Evolutionary conservation across 1,140 invertebrate genomes (phyloP).

Genomic region (Chionoecetes opilio): DNA sequence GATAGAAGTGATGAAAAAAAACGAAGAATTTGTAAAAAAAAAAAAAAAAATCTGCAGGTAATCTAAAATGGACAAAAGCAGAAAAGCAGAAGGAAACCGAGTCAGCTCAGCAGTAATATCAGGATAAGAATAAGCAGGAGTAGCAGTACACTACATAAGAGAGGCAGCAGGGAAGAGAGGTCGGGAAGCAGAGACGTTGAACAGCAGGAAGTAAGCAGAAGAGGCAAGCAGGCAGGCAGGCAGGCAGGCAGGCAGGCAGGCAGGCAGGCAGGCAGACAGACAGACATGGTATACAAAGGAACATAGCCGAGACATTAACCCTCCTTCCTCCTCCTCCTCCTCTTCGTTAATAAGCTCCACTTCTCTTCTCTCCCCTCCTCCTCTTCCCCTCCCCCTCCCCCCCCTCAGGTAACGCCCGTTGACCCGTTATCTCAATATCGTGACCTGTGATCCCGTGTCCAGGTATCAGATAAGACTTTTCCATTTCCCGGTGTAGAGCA

Average conservation of each 20-base stretch:
- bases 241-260: neutral
- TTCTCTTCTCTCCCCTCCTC: neutral
- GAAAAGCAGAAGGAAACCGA: neutral
- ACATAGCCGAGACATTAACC: neutral
- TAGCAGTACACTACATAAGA: too few relatives aligned
- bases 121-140: neutral
- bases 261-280: neutral
- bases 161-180: neutral
- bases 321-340: neutral
- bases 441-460: conserved; percentile 1
- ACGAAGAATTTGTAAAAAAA: neutral
- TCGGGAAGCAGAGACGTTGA: neutral
- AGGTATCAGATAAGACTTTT: neutral
- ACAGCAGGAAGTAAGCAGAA: too few relatives aligned
- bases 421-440: conserved; percentile 4
- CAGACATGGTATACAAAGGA: neutral
- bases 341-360: neutral
- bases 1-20: neutral
- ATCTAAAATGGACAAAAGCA: neutral
- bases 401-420: neutral
- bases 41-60: neutral
- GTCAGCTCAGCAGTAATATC: too few relatives aligned
- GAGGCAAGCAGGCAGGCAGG: neutral
- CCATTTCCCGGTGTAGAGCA: too few relatives aligned
- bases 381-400: neutral